Evolutionary conservation across 2,888 invertebrate species (phyloP).

Genomic region (Rosalia funebris): DNA sequence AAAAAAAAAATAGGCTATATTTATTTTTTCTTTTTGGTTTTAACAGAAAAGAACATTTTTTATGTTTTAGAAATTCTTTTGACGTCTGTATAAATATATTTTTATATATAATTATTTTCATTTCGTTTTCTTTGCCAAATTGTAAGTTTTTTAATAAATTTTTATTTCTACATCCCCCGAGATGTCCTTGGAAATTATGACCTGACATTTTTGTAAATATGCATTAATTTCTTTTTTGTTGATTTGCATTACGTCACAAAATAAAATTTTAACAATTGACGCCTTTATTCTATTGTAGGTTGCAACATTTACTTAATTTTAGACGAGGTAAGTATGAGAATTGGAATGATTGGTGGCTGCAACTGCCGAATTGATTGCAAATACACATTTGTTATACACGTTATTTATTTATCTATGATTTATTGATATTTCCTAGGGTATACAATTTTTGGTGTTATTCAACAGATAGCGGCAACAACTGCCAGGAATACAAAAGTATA

Average conservation of each 20-base stretch:
- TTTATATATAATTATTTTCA: conserved; percentile 37
- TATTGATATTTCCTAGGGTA: no score
- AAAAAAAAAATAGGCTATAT: conserved; percentile 38
- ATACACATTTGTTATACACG: no score
- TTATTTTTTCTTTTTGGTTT: conserved; percentile 38
- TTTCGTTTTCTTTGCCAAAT: conserved; percentile 31
- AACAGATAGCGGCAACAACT: no score
- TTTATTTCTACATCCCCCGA: conserved; percentile 6
- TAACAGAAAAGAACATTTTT: conserved; percentile 35
- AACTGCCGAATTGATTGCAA: no score
- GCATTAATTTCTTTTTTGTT: conserved; percentile 32
- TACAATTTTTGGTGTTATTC: no score
- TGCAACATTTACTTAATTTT: no score
- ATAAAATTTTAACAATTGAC: conserved; percentile 38
- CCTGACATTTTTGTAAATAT: conserved; percentile 34
- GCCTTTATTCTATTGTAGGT: conserved; percentile 28
- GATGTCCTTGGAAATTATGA: conserved; percentile 8
- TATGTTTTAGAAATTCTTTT: conserved; percentile 39
- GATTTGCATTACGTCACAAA: conserved; percentile 34
- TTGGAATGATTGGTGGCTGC: no score
- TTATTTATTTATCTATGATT: no score
- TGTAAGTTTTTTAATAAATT: conserved; percentile 10
- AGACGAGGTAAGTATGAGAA: no score
- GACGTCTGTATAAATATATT: conserved; percentile 43
- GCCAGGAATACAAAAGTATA: no score